phyloP scores from a whole-genome alignment of 2,888 invertebrate species.

The Ormyrus rosae region DNA sequence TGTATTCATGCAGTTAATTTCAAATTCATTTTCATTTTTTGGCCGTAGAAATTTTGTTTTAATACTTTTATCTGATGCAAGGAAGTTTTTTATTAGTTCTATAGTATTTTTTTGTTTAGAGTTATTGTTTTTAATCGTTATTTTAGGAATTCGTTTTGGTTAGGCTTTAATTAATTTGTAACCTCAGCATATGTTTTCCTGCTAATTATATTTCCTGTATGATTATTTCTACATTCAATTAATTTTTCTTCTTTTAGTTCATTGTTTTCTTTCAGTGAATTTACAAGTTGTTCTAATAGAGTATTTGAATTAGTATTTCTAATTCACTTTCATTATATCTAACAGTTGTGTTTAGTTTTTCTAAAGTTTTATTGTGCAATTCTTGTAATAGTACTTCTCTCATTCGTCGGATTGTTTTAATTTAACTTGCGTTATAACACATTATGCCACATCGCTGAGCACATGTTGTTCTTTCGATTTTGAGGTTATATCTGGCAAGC shows the following conservation, averaged over 20 bases:
- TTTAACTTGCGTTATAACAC: not conserved
- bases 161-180: not conserved
- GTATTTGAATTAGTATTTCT: not conserved
- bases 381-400: not conserved
- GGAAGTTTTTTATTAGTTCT: too few relatives aligned
- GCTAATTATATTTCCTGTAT: too few relatives aligned
- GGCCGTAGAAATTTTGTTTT: too few relatives aligned
- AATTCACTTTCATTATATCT: not conserved
- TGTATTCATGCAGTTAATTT: too few relatives aligned
- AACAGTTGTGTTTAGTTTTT: not conserved
- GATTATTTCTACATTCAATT: not conserved
- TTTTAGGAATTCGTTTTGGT: not conserved
- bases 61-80: too few relatives aligned
- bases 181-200: too few relatives aligned
- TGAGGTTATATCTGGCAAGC: not conserved
- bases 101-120: not conserved
- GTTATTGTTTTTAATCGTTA: not conserved
- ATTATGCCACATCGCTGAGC: conserved; percentile 79
- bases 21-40: not conserved
- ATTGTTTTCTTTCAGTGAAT: not conserved
- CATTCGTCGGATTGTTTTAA: not conserved
- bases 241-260: not conserved
- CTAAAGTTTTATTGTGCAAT: not conserved
- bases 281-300: not conserved
- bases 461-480: conserved; percentile 82